phyloP scores from a whole-genome alignment of 2,888 invertebrate species.

The Drymonia ruficornis region DNA sequence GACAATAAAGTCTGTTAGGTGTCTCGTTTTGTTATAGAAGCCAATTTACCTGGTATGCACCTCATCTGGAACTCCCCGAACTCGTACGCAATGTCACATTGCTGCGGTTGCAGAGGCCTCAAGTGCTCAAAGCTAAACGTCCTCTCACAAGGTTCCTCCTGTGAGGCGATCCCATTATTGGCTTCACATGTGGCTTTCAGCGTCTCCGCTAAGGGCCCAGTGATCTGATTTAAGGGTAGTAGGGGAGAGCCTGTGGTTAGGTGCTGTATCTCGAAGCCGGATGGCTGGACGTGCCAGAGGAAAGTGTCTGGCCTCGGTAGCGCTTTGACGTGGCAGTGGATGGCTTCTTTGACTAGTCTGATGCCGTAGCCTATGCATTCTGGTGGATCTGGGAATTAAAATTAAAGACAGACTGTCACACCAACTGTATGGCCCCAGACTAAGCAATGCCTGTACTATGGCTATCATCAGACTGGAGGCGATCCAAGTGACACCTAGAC shows the following conservation, averaged over 20 bases:
- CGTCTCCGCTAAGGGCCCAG: constrained; percentile 63
- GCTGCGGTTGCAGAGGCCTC: constrained; percentile 70
- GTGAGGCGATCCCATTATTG: constrained; percentile 70
- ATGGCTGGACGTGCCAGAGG: constrained; percentile 74
- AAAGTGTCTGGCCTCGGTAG: constrained; percentile 70
- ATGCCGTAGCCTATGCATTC: constrained; percentile 69
- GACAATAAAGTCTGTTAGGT: too few relatives aligned
- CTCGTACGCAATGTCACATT: constrained; percentile 74
- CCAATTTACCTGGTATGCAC: constrained; percentile 68
- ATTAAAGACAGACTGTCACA: too few relatives aligned
- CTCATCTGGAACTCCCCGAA: constrained; percentile 76
- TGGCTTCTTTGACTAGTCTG: constrained; percentile 64
- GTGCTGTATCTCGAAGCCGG: constrained; percentile 67
- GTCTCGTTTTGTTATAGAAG: neutral
- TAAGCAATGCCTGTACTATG: too few relatives aligned
- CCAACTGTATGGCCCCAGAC: too few relatives aligned
- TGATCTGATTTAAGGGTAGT: constrained; percentile 68
- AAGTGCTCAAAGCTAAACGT: constrained; percentile 66
- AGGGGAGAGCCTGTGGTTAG: constrained; percentile 71
- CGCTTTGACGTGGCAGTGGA: constrained; percentile 68
- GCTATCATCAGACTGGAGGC: too few relatives aligned
- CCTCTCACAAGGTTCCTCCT: constrained; percentile 67
- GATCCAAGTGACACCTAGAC: too few relatives aligned
- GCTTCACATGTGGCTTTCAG: constrained; percentile 71
- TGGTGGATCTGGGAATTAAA: constrained; percentile 65